Conservation (phyloP, 2,888 invertebrate species). For the Galeopsomyia nigrocyanea region DNA sequence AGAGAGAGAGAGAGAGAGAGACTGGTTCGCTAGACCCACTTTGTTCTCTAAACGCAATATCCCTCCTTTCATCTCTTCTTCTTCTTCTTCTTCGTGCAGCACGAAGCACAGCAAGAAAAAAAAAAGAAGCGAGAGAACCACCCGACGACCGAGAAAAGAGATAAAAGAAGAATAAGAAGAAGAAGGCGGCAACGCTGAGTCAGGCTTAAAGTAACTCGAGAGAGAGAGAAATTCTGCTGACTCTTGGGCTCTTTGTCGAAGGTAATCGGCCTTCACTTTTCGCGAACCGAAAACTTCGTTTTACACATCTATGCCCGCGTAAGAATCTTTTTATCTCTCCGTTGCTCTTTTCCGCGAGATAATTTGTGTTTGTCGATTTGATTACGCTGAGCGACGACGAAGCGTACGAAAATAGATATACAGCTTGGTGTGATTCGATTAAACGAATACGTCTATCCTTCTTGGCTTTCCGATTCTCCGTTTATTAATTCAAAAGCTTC, state of each 20-base stretch:
- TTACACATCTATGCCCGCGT: neutral
- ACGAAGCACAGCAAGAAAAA: conserved; percentile 17
- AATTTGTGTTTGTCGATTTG: no score
- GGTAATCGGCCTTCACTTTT: conserved; percentile 41
- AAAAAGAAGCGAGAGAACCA: neutral
- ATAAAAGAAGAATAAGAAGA: conserved; percentile 19
- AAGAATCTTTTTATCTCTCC: no score
- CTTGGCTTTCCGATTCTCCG: no score
- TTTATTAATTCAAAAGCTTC: no score
- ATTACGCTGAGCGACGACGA: no score
- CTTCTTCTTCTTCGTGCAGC: conserved; percentile 26
- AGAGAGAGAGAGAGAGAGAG: no score
- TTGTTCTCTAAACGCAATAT: conserved; percentile 37
- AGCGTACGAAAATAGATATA: no score
- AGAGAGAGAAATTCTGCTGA: conserved; percentile 38
- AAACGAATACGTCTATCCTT: no score
- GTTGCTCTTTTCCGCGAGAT: no score
- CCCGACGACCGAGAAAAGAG: conserved; percentile 15
- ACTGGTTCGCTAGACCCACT: conserved; percentile 21
- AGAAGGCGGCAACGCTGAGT: conserved; percentile 30
- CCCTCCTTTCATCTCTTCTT: conserved; percentile 35
- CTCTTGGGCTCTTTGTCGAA: conserved; percentile 26
- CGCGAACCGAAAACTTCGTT: neutral
- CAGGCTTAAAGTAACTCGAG: conserved; percentile 39
- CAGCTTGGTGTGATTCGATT: no score